Evolutionary conservation across 2,797 vertebrate genomes (phyloP), one percentile per base, ranked within the genome.

Genomic region (Pitangus sulphuratus): DNA sequence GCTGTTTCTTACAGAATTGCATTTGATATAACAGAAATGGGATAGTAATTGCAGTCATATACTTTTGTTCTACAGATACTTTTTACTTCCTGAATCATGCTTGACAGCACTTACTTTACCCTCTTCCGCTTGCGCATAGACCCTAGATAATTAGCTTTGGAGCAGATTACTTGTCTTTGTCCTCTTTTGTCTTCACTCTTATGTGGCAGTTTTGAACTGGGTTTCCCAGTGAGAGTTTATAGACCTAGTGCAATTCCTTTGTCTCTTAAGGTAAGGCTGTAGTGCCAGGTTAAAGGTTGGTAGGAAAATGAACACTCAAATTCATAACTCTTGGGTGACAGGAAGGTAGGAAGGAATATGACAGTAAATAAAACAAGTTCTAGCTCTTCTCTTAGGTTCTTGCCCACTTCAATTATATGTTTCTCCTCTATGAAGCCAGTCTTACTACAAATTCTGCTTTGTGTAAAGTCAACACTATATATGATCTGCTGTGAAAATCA

Each of bases 1-100:
- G 4, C 35, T 83, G 21, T 70, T 90, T 84, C 5, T 4, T 72
- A 7, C 3, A 44, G 31, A 62, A 22, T 79, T 58, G 26, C 10
- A 51, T 18, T 48, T 74, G 80, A 48, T 84, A 19, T 5, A 90
- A 28, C 30, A 80, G 61, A 78, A 24, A 6, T 71, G 40, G 53
- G 19, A 39, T 28, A 58, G 26, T 50, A 28, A 25, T 66, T 76
- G 44, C 74, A 30, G 53, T 78, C 66, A 24, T 69, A 47, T 39
- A 51, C 45, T 80, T 82, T 10, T 22, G 19, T 72, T 92, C 57
- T 89, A 78, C 58, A 58, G 70, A 47, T 72, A 26, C 69, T 84
- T 87, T 87, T 33, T 37, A 58, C 15, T 79, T 86, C 30, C 21
- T 79, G 62, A 94, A 50, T 69, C 33, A 37, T 8, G 26, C 66